Evolutionary conservation across 2,113 vertebrate genomes (phyloP).

Genomic region (Cathartes aura): DNA sequence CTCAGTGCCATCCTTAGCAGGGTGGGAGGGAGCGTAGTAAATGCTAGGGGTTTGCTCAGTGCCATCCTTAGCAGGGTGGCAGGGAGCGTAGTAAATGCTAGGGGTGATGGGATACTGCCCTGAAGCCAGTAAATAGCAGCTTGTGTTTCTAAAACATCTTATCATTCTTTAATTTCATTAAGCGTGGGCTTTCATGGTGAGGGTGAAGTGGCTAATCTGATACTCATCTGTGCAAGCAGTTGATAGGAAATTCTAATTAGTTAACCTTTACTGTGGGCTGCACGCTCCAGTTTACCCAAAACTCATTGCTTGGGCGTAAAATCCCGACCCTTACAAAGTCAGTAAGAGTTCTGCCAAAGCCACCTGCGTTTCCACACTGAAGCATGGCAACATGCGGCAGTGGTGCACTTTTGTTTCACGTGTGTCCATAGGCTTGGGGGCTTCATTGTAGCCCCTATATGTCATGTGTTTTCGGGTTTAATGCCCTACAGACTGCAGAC

Average conservation of each 20-base stretch:
- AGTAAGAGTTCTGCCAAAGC: neutral
- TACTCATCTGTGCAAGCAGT: neutral
- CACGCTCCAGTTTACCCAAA: neutral
- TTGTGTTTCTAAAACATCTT: neutral
- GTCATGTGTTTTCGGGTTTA: neutral
- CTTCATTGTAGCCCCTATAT: neutral
- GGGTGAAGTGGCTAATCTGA: neutral
- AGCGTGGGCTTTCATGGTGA: neutral
- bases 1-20: neutral
- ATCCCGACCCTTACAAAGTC: neutral
- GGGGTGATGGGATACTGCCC: neutral
- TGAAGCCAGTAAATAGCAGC: conserved; percentile 9
- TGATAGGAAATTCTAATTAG: conserved; percentile 33
- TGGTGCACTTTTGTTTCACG: fast-evolving
- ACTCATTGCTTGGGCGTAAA: neutral
- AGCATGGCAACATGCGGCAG: fast-evolving
- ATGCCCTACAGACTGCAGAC: fast-evolving
- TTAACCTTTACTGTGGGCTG: neutral
- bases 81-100: neutral
- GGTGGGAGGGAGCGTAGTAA: neutral
- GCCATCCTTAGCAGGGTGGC: neutral
- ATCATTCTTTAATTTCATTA: neutral
- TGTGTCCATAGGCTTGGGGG: fast-evolving
- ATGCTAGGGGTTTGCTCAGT: neutral
- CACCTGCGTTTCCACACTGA: neutral